Percentiles rank a stretch among this genome's conserved stretches.
Conservation (phyloP, 2,113 vertebrate genomes). For the Sturnira hondurensis region DNA sequence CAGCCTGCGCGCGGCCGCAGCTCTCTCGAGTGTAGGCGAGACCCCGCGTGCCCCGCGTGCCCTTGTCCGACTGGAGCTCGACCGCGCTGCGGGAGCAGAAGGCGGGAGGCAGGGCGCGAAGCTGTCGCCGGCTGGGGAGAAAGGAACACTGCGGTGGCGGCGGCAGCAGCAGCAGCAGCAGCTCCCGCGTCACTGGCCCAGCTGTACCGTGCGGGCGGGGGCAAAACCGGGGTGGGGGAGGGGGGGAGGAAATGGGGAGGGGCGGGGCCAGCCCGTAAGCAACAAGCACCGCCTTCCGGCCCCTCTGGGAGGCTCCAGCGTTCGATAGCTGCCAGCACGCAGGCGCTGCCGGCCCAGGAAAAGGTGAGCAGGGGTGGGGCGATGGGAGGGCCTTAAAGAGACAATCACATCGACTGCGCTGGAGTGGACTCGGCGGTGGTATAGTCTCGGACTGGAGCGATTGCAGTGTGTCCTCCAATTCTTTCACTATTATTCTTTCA, state of each 20-base stretch:
- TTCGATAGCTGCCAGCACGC: background rate
- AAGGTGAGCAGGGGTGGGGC: background rate
- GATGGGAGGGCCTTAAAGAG: conserved; percentile 59
- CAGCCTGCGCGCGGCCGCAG: conserved; percentile 40
- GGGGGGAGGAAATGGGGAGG: background rate
- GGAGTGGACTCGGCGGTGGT: rapidly evolving
- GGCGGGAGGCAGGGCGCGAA: background rate
- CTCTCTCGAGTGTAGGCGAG: conserved; percentile 21
- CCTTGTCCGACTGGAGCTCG: conserved; percentile 46
- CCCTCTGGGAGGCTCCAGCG: background rate
- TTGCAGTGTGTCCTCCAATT: background rate
- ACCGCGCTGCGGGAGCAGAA: background rate
- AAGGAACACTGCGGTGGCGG: conserved; percentile 21
- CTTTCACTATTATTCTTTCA: background rate
- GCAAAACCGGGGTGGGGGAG: background rate
- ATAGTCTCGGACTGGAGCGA: rapidly evolving
- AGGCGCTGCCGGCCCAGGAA: conserved; percentile 21
- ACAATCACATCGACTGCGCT: background rate
- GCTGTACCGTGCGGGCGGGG: conserved; percentile 55
- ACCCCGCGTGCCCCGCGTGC: conserved; percentile 55
- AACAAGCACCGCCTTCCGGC: conserved; percentile 37
- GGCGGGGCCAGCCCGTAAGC: conserved; percentile 58
- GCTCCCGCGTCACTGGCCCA: conserved; percentile 62
- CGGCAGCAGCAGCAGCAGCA: background rate
- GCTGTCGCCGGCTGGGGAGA: conserved; percentile 35